These are phyloP conservation scores for Petrocephalus schoutedeni DNA, from an alignment of 2,797 vertebrate species.

Conservation along the genomic window DNA sequence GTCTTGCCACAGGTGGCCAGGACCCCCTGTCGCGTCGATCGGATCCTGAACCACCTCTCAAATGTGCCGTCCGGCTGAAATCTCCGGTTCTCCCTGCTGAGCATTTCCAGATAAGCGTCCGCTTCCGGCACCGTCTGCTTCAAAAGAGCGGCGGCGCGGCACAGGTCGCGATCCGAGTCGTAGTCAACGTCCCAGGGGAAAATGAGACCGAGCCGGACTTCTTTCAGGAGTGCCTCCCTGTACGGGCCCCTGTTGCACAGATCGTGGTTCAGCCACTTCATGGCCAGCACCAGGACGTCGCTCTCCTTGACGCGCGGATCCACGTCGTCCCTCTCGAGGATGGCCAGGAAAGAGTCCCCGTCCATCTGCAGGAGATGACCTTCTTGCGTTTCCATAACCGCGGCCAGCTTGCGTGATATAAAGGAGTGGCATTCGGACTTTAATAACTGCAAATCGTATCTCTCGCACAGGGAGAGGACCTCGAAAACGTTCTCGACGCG, in stretches of 20 bases:
- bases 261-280: constrained; percentile 21
- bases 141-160: constrained; percentile 11
- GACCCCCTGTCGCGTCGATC: constrained; percentile 22
- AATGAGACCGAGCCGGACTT: constrained; percentile 25
- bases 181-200: constrained; percentile 21
- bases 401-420: constrained; percentile 18
- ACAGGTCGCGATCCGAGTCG: constrained; percentile 9
- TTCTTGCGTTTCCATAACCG: constrained; percentile 14
- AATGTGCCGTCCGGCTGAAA: constrained; percentile 10
- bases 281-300: constrained; percentile 17
- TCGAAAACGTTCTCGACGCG: constrained; percentile 19
- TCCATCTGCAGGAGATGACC: constrained; percentile 21
- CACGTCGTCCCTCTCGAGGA: constrained; percentile 26
- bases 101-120: background rate
- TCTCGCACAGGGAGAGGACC: constrained; percentile 23
- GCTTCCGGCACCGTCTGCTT: constrained; percentile 17
- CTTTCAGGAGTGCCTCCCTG: background rate
- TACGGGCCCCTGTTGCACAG: background rate
- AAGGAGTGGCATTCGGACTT: constrained; percentile 14
- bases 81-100: background rate
- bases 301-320: constrained; percentile 18
- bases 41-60: constrained; percentile 25
- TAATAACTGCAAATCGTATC: constrained; percentile 5
- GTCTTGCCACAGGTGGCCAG: constrained; percentile 29
- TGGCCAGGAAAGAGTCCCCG: background rate